Evolutionary conservation across 2,888 invertebrate genomes (phyloP).

Genomic region (Philhelius pedissequus): DNA sequence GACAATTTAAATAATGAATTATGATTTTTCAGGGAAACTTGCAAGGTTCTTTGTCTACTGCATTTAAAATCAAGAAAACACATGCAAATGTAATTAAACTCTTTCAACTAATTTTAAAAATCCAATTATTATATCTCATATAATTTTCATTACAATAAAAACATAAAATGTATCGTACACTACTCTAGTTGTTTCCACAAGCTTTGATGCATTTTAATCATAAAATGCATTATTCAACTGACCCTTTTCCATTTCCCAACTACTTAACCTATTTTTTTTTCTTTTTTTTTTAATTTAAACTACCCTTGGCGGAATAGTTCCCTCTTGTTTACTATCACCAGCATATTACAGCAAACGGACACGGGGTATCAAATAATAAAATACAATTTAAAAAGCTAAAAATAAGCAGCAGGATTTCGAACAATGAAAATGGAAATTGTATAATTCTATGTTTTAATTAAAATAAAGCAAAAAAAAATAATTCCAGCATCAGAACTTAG

Average conservation of each 20-base stretch:
- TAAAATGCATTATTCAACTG: slow-evolving; percentile 5
- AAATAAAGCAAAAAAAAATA: too few species aligned
- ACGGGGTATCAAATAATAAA: not conserved
- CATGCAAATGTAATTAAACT: too few species aligned
- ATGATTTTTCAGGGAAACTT: too few species aligned
- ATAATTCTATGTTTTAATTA: slow-evolving; percentile 9
- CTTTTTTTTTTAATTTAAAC: not conserved
- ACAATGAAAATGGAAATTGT: not conserved
- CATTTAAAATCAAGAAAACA: too few species aligned
- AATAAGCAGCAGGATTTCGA: not conserved
- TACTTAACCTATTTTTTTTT: not conserved
- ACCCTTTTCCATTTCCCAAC: not conserved
- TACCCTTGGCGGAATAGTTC: not conserved
- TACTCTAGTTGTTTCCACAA: not conserved
- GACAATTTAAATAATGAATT: too few species aligned
- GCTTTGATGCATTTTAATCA: not conserved
- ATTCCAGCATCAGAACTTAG: not conserved
- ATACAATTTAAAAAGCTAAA: not conserved
- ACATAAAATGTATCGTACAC: not conserved
- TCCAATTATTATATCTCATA: too few species aligned
- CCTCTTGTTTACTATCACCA: not conserved
- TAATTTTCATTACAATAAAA: not conserved
- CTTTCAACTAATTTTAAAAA: too few species aligned
- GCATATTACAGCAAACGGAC: not conserved
- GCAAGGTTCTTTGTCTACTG: too few species aligned